These are phyloP conservation scores for Rhodophaea formosa DNA, from an alignment of 2,888 invertebrate genomes.

Conservation along the genomic window DNA sequence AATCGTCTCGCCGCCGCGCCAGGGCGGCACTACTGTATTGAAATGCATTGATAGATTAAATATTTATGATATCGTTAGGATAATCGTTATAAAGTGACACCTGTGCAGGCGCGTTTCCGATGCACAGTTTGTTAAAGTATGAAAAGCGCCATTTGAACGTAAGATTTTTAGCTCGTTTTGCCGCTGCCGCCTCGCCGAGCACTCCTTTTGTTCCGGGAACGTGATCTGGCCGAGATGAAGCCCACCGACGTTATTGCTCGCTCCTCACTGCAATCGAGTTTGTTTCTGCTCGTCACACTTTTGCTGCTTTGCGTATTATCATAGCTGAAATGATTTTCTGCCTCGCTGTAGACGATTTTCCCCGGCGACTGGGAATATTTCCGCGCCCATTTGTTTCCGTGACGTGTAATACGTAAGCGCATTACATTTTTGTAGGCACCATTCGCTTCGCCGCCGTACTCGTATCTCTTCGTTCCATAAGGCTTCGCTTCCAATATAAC, in stretches of 20 bases:
- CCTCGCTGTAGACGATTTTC: constrained; percentile 40
- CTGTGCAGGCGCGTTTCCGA: constrained; percentile 39
- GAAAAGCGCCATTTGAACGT: constrained; percentile 71
- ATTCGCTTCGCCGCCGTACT: constrained; percentile 50
- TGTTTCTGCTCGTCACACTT: constrained; percentile 61
- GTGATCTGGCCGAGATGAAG: constrained; percentile 76
- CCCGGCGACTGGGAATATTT: constrained; percentile 43
- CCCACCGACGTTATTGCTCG: constrained; percentile 67
- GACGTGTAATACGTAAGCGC: constrained; percentile 57
- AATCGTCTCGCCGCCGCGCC: constrained; percentile 36
- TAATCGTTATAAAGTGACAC: constrained; percentile 43
- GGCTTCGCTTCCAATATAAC: constrained; percentile 61
- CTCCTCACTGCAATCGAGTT: constrained; percentile 65
- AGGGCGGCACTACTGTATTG: constrained; percentile 34
- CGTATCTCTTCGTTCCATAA: constrained; percentile 52
- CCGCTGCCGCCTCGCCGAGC: constrained; percentile 58
- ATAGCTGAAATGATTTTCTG: constrained; percentile 56
- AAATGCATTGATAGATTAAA: constrained; percentile 37
- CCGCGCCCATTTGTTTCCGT: constrained; percentile 56
- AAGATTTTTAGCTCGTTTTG: constrained; percentile 64
- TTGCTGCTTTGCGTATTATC: constrained; percentile 55
- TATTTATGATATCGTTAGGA: constrained; percentile 31
- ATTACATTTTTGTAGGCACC: constrained; percentile 55
- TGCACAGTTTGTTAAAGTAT: constrained; percentile 66
- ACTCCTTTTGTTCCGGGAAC: constrained; percentile 73